A percentile compares a stretch with the other conserved stretches of the same genome.
Evolutionary conservation across 1,140 invertebrate genomes (phyloP).

Genomic region (Macrostomum lignano): DNA sequence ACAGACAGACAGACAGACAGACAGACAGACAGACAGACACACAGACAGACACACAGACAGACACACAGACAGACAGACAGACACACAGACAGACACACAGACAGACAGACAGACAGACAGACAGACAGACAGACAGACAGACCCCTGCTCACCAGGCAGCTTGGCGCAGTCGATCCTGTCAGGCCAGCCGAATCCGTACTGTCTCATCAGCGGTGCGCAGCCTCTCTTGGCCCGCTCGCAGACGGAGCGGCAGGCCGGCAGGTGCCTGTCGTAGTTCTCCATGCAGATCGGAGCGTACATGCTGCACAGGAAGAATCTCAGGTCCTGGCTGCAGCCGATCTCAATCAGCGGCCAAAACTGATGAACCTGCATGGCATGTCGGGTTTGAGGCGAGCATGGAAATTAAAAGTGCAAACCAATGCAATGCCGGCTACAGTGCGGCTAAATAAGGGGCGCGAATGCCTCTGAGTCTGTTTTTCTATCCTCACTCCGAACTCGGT

Average conservation of each 20-base stretch:
- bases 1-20: too few species aligned
- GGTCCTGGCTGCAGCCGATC: slow-evolving; percentile 24
- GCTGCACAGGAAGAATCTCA: slow-evolving; percentile 25
- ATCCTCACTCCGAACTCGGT: too few species aligned
- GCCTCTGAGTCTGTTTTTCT: too few species aligned
- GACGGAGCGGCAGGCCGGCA: slow-evolving; percentile 61
- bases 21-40: too few species aligned
- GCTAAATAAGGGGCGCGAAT: too few species aligned
- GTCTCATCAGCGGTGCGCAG: slow-evolving; percentile 66
- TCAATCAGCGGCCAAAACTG: slow-evolving; percentile 27
- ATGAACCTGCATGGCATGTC: slow-evolving; percentile 31
- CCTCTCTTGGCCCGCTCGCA: slow-evolving; percentile 48
- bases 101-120: too few species aligned
- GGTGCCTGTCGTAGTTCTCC: slow-evolving; percentile 46
- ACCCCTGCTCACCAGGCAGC: slow-evolving; percentile 47
- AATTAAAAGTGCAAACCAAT: slow-evolving; percentile 50
- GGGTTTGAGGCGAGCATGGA: slow-evolving; percentile 59
- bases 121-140: too few species aligned
- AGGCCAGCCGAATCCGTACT: slow-evolving; percentile 74
- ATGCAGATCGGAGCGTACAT: slow-evolving; percentile 21
- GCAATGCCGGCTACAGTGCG: too few species aligned
- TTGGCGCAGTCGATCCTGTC: slow-evolving; percentile 63
- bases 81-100: too few species aligned
- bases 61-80: too few species aligned
- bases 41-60: too few species aligned